Conservation (phyloP, 2,113 vertebrate species). For the Pseudorasbora parva region DNA sequence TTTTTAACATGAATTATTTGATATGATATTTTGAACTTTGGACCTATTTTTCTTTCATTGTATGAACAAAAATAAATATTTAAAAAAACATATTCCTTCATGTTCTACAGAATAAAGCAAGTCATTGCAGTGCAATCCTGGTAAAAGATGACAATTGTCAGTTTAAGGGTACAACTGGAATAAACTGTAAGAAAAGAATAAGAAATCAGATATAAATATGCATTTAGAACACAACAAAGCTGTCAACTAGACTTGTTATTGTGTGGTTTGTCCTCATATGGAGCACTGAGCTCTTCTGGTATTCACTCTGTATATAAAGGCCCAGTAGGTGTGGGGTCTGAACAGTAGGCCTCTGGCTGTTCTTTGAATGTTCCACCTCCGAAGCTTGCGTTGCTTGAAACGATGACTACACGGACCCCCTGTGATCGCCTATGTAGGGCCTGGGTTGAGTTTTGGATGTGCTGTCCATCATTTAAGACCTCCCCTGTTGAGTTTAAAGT, state of each 20-base stretch:
- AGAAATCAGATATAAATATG: not conserved
- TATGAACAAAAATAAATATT: not conserved
- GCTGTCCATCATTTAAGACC: conserved; percentile 34
- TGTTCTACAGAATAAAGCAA: not conserved
- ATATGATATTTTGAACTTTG: no score
- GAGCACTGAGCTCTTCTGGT: not conserved
- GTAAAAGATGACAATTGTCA: not conserved
- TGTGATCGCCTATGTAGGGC: not conserved
- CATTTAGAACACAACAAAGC: not conserved
- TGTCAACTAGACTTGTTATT: not conserved
- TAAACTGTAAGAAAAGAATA: not conserved
- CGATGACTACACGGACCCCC: conserved; percentile 11
- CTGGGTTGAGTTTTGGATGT: not conserved
- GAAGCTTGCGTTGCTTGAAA: not conserved
- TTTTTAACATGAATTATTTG: no score
- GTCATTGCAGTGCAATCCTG: not conserved
- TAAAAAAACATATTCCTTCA: not conserved
- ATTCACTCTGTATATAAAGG: conserved; percentile 2
- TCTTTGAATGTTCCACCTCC: not conserved
- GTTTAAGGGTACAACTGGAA: not conserved
- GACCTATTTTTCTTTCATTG: not conserved
- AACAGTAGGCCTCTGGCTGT: conserved; percentile 11
- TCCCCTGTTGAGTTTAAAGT: conserved; percentile 27
- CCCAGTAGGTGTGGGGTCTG: conserved; percentile 1
- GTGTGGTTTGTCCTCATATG: not conserved